These are phyloP conservation scores for Charanyca ferruginea DNA, from an alignment of 2,888 invertebrate genomes.

Conservation along the genomic window DNA sequence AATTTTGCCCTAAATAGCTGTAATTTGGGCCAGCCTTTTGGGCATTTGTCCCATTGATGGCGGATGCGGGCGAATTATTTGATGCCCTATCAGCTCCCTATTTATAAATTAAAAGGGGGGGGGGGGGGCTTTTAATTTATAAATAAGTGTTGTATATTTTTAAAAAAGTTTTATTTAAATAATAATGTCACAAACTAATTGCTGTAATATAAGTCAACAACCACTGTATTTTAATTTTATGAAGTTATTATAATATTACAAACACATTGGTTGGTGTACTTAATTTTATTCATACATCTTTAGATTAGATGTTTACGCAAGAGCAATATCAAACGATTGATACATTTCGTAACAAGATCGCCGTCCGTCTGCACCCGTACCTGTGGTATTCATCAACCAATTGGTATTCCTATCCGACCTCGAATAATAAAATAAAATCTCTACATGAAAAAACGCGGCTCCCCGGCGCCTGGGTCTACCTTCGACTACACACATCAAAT, in stretches of 20 bases:
- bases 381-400: slow-evolving; percentile 66
- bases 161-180: no score
- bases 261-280: background rate
- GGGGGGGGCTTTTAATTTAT: no score
- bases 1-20: no score
- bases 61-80: no score
- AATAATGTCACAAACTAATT: no score
- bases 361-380: slow-evolving; percentile 48
- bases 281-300: background rate
- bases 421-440: slow-evolving; percentile 86
- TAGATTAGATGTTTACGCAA: slow-evolving; percentile 11
- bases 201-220: no score
- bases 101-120: no score
- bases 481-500: slow-evolving; percentile 51
- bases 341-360: slow-evolving; percentile 55
- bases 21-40: no score
- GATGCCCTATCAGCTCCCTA: no score
- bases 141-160: no score
- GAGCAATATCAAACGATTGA: slow-evolving; percentile 25
- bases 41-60: no score
- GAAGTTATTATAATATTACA: background rate
- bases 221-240: background rate
- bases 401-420: slow-evolving; percentile 83
- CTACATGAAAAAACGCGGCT: slow-evolving; percentile 82
- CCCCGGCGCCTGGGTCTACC: slow-evolving; percentile 84